phyloP scores from a whole-genome alignment of 2,113 vertebrate species.

The Protomyctophum bolini region DNA sequence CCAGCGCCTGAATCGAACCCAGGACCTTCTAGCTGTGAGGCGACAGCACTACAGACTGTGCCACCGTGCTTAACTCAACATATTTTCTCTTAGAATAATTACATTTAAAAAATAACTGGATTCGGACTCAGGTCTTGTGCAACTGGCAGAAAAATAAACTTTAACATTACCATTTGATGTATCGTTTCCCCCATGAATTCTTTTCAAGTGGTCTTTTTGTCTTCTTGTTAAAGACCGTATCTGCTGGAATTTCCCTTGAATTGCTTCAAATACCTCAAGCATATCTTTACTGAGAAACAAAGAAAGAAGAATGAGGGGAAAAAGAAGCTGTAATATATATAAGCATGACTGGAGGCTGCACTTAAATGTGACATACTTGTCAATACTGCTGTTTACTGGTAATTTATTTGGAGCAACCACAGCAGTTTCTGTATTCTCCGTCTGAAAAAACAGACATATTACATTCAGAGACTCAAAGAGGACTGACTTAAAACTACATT shows the following conservation, averaged over 20 bases:
- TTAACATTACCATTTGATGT: conserved; percentile 83
- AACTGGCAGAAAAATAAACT: conserved; percentile 28
- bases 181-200: conserved; percentile 86
- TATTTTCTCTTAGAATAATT: conserved; percentile 34
- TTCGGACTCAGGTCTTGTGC: conserved; percentile 6
- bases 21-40: too few species aligned
- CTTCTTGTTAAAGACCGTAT: conserved; percentile 87
- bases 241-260: conserved; percentile 92
- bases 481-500: conserved; percentile 13
- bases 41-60: too few species aligned
- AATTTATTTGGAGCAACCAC: conserved; percentile 41
- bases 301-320: conserved; percentile 29
- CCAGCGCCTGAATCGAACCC: too few species aligned
- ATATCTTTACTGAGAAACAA: conserved; percentile 84
- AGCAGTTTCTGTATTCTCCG: conserved; percentile 62
- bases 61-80: conserved; percentile 29
- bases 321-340: conserved; percentile 3
- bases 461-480: conserved; percentile 28
- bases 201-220: conserved; percentile 93
- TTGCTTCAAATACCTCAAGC: conserved; percentile 85
- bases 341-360: background rate
- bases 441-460: conserved; percentile 54
- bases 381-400: conserved; percentile 52
- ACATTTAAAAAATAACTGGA: conserved; percentile 34
- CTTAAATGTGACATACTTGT: conserved; percentile 69